Evolutionary conservation across 2,113 vertebrate genomes (phyloP).

Genomic region (Salvator merianae): DNA sequence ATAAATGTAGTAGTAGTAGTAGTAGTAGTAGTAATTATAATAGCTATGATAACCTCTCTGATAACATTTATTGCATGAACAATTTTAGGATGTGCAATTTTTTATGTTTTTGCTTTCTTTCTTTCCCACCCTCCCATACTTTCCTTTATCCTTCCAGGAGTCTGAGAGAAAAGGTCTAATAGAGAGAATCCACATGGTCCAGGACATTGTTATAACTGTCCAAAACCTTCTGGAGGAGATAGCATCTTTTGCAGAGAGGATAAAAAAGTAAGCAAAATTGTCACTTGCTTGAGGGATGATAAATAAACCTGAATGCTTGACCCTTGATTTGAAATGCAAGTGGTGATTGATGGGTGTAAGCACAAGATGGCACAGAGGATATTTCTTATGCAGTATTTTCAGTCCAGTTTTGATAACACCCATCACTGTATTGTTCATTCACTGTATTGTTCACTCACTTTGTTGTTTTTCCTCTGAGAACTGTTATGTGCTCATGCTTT

Average conservation of each 20-base stretch:
- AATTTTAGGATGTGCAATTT: background rate
- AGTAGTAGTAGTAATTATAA: too few species aligned
- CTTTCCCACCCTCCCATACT: background rate
- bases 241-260: conserved; percentile 90
- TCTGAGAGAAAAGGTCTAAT: conserved; percentile 91
- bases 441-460: background rate
- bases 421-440: background rate
- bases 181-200: conserved; percentile 96
- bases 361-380: background rate
- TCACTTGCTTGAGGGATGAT: background rate
- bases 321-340: background rate
- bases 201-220: conserved; percentile 91
- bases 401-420: background rate
- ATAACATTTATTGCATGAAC: background rate
- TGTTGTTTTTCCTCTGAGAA: background rate
- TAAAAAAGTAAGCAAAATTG: conserved; percentile 90
- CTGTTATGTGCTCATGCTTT: background rate
- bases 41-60: background rate
- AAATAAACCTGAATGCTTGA: too few species aligned
- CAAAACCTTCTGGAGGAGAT: conserved; percentile 90
- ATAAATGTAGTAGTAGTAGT: too few species aligned
- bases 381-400: background rate
- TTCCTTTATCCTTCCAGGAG: conserved; percentile 76
- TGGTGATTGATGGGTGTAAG: background rate
- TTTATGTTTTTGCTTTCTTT: too few species aligned